These are phyloP conservation scores for Tyrophagus putrescentiae DNA, from an alignment of 1,140 invertebrate genomes.

Conservation along the genomic window DNA sequence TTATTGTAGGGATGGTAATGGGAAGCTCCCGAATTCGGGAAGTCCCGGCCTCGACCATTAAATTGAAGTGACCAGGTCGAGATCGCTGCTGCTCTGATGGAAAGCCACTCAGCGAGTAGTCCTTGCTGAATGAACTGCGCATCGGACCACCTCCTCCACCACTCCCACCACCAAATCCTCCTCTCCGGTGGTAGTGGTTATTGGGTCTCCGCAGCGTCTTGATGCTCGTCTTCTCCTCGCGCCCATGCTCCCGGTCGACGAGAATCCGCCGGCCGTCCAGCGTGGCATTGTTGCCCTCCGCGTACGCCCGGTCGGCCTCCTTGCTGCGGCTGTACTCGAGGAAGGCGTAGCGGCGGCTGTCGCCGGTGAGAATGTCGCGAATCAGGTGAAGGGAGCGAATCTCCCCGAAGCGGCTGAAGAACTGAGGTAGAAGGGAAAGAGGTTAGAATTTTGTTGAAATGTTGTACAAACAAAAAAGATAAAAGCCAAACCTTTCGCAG, in stretches of 20 bases:
- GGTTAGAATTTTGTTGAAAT: no score
- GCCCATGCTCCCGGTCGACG: constrained; percentile 42
- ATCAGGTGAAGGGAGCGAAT: constrained; percentile 52
- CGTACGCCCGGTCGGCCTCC: constrained; percentile 45
- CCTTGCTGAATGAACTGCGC: no score
- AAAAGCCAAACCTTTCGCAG: constrained; percentile 31
- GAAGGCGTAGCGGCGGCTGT: constrained; percentile 68
- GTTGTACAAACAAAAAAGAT: no score
- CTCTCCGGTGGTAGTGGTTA: no score
- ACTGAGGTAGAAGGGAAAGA: background rate
- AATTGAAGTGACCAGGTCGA: no score
- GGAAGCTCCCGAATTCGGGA: no score
- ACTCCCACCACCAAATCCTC: constrained; percentile 68
- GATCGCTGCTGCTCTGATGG: no score
- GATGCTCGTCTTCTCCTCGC: constrained; percentile 45
- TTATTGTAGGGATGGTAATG: no score
- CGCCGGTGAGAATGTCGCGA: constrained; percentile 61
- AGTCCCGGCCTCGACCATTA: no score
- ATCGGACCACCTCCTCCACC: no score
- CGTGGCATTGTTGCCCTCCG: constrained; percentile 45
- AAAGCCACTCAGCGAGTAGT: no score
- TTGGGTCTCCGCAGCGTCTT: no score
- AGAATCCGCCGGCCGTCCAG: constrained; percentile 47
- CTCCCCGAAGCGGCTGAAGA: constrained; percentile 44
- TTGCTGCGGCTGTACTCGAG: constrained; percentile 54